A percentile compares a stretch with the other conserved stretches of the same genome.
Evolutionary conservation across 2,797 vertebrate species (phyloP).

Genomic region (Tinamus major): DNA sequence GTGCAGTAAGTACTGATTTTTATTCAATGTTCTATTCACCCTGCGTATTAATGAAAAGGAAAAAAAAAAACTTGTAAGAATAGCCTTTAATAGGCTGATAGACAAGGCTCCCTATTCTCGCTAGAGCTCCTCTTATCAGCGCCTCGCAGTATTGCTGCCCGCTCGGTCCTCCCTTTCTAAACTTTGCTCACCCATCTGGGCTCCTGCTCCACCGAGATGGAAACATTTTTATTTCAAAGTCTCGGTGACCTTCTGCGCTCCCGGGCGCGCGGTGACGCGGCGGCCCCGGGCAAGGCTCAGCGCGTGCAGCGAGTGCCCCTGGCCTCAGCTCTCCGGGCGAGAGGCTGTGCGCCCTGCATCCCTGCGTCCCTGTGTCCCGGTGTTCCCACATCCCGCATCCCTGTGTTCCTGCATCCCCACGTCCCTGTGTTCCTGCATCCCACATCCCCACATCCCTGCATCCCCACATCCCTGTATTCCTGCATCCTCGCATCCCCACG

Average conservation of each 20-base stretch:
- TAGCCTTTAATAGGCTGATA: conserved; percentile 87
- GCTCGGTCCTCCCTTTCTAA: conserved; percentile 67
- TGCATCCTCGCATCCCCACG: too few relatives aligned
- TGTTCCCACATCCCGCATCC: too few relatives aligned
- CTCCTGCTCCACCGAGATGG: conserved; percentile 64
- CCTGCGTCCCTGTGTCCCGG: too few relatives aligned
- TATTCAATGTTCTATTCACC: conserved; percentile 88
- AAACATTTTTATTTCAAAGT: conserved; percentile 63
- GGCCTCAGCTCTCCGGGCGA: too few relatives aligned
- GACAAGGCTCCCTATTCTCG: conserved; percentile 85
- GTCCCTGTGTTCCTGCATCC: too few relatives aligned
- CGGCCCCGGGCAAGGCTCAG: not conserved
- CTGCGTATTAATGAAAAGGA: conserved; percentile 85
- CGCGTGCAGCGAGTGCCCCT: too few relatives aligned
- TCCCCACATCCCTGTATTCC: too few relatives aligned
- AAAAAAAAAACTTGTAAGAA: conserved; percentile 83
- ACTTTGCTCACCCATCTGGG: conserved; percentile 54
- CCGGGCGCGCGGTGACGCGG: not conserved
- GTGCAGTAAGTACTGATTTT: conserved; percentile 88
- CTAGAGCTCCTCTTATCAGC: conserved; percentile 86
- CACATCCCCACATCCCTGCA: too few relatives aligned
- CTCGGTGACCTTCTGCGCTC: conserved; percentile 58
- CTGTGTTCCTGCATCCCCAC: too few relatives aligned
- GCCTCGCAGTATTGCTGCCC: conserved; percentile 82
- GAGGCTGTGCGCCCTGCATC: too few relatives aligned